Base-by-base conservation (phyloP, 2,797 vertebrate genomes). In the Synanceia verrucosa region DNA sequence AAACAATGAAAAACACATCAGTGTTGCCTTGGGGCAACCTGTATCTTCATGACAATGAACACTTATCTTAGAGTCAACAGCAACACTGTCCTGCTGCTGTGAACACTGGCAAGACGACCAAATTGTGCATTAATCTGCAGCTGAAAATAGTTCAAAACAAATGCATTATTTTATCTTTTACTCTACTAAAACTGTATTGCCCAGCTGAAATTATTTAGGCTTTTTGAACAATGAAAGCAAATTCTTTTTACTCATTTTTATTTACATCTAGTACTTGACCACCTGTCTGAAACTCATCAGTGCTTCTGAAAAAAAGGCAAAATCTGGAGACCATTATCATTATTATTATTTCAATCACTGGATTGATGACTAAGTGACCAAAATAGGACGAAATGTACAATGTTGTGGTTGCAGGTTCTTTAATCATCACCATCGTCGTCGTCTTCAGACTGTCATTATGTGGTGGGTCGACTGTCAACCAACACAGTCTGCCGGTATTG, bases 381-480 rank as follows among this genome's bases (percentile, higher is more conserved):
- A 36, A 65, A 70, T 4, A 56, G 33, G 53, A 80, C 53, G 19
- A 66, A 72, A 69, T 26, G 48, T 53, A 41, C 50, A 47, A 65
- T 41, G 59, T 43, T 29, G 28, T 61, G 57, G 64, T 41, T 55
- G 41, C 47, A 46, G 21, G 12, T 67, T 74, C 58, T 65, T 65
- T 55, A 79, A 80, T 81, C 39, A 65, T 72, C 39, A 34, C 48
- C 23, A 52, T 61, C 39, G 63, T 72, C 39, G 31, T 51, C 23
- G 50, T 61, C 65, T 75, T 51, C 50, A 58, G 37, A 53, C 16
- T 66, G 65, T 80, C 61, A 67, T 61, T n/a, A 21, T 56, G 77
- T 21, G 56, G 57, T 18, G 56, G 65, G 48, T 78, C 58, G 44
- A 37, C 68, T 67, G 70, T 83, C 57, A 50, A 48, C 58, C 65